Conservation (phyloP, 2,113 vertebrate genomes). For the Mustelus asterias region DNA sequence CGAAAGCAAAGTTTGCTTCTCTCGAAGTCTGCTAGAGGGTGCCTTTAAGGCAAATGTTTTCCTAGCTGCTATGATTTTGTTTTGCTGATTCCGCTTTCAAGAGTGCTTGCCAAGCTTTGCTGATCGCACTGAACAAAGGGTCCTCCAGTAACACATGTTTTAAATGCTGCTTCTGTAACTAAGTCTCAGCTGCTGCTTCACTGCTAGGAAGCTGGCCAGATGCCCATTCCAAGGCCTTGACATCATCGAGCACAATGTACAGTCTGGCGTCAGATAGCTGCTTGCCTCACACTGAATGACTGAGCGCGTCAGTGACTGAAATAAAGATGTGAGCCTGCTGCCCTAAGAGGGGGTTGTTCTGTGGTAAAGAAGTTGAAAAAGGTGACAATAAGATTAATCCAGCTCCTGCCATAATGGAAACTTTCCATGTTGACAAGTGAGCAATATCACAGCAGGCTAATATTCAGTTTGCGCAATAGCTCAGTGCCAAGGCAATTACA, state of each 20-base stretch:
- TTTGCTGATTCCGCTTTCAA: not conserved
- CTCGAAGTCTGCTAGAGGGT: not conserved
- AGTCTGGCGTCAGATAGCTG: not conserved
- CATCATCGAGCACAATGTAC: not conserved
- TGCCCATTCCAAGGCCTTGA: not conserved
- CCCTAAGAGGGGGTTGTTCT: not conserved
- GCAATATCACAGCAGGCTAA: not conserved
- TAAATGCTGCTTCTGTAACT: slow-evolving; percentile 10
- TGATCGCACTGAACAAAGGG: not conserved
- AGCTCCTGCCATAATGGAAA: not conserved
- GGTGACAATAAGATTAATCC: not conserved
- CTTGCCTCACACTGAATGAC: not conserved
- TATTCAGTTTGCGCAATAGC: not conserved
- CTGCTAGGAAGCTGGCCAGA: not conserved
- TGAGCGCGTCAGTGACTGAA: not conserved
- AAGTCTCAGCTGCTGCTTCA: not conserved
- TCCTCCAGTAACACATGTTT: not conserved
- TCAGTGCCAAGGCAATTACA: not conserved
- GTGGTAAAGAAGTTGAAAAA: not conserved
- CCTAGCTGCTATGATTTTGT: not conserved
- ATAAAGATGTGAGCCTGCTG: not conserved
- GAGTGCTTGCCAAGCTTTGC: not conserved
- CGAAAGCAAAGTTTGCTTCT: not conserved
- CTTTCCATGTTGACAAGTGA: not conserved
- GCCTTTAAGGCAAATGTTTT: not conserved